Base-by-base conservation (phyloP, 2,888 invertebrate species). In the Rhogogaster chlorosoma region DNA sequence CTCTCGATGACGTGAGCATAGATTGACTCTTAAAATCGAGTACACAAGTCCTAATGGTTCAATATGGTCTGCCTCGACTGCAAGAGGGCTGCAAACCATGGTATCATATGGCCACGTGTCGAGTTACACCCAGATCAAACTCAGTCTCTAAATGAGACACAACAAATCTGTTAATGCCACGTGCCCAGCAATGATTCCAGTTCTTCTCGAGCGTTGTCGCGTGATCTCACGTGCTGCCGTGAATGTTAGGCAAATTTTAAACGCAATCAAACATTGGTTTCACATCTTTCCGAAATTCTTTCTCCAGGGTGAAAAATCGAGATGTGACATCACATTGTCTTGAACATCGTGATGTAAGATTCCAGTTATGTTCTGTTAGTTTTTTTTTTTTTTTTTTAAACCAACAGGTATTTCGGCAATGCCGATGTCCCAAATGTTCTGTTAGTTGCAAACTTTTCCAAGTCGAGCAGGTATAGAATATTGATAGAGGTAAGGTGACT, bases 151-250 rank as follows among this genome's bases (percentile, higher is more conserved):
- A 83, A 86, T 88, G 87, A 88, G 89, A 89, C 89, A 86, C 86
- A 88, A 85, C 87, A 92, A 92, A 93, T 93, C 91, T 92, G 92
- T 90, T 84, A 83, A 84, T 67, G 91, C 88, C 93, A 93, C 92
- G 92, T 90, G 92, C 83, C 83, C 12, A 18, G 38, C 42, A 15
- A 73, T 42, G 71, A 42, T 42, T n/a, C 38, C 42, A 42, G 22
- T 42, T 22, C 42, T 73, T n/a, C 26, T 70, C 18, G 45, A 32
- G 38, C 61, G 18, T 83, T 67, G 42, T 38, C 83, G 45, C 57
- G 26, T 57, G 32, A 15, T 36, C 36, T 78, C 22, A 9, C 29
- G 22, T 73, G 42, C 38, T 42, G 6, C 22, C 22, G 36, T 42
- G 7, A 22, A 73, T 42, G 7, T n/a, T 0, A 26, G 22, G n/a